Evolutionary conservation across 2,888 invertebrate species (phyloP), one percentile per base, ranked within the genome.

Genomic region (Ochlodes sylvanus): DNA sequence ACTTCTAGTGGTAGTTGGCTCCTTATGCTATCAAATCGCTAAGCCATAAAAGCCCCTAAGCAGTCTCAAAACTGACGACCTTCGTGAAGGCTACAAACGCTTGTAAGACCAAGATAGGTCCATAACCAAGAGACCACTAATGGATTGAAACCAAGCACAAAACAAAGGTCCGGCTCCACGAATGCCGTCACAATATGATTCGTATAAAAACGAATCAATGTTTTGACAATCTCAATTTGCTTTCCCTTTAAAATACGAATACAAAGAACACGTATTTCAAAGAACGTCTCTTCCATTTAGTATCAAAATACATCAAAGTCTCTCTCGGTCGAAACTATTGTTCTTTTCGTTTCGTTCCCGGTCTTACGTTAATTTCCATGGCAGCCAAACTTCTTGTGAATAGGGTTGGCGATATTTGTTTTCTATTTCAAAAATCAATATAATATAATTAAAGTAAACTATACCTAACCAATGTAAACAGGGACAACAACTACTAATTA

Each of bases 281-380:
- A 61, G 60, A 47, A 55, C 21, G 52, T 44, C 44, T 67, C 57
- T 38, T 57, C 52, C 44, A 63, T 63, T 56, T 44, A 66, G 50
- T 58, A 68, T 62, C 62, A 68, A 68, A 68, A 68, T 67, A 56
- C 27, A 57, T 68, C 54, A 61, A 56, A 60, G 60, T 42, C 50
- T 50, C 63, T 50, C 38, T 21, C 55, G 10, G 55, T 47, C 56
- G 38, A 62, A 68, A 68, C 62, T 68, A 62, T 68, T 68, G 62
- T 68, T 57, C 62, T 62, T 68, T 68, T 61, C 61, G 15, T 27
- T 61, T 27, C 55, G 47, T 55, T 55, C 47, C 21, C 32, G 55
- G 54, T 67, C 67, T 61, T 61, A 61, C 67, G 67, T 67, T 67
- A 67, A 67, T 61, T 67, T 67, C 47, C 61, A 67, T 67, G 47